A percentile compares a stretch with the other conserved stretches of the same genome.
These are phyloP conservation scores for Sceloporus undulatus DNA, from an alignment of 2,113 vertebrate species.

Conservation along the genomic window DNA sequence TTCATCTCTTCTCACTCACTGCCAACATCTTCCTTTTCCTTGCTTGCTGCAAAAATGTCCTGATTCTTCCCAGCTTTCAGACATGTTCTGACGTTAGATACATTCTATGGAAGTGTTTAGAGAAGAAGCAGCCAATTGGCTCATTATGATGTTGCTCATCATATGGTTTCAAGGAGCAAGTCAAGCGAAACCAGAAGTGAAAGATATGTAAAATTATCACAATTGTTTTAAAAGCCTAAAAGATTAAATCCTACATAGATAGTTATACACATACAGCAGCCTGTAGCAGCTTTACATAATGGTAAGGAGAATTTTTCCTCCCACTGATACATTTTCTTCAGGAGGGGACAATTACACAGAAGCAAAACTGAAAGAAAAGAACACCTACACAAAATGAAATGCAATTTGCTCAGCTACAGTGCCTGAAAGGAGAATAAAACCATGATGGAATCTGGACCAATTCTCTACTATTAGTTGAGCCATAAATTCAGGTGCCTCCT, in stretches of 20 bases:
- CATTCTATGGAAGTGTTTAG: background rate
- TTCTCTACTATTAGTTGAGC: background rate
- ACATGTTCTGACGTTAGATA: background rate
- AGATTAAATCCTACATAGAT: background rate
- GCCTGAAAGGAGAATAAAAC: background rate
- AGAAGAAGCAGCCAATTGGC: background rate
- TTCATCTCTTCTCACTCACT: background rate
- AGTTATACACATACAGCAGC: background rate
- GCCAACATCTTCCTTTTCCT: background rate
- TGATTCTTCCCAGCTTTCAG: background rate
- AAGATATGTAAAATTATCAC: background rate
- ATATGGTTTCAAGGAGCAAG: background rate
- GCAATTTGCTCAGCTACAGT: background rate
- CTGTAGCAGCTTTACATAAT: background rate
- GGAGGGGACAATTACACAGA: background rate
- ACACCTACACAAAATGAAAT: slow-evolving; percentile 1
- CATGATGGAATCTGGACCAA: background rate
- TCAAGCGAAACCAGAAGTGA: background rate
- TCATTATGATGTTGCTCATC: background rate
- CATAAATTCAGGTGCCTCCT: rapidly evolving
- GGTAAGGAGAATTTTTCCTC: slow-evolving; percentile 1
- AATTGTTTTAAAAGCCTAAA: slow-evolving; percentile 8
- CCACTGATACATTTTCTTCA: slow-evolving; percentile 11
- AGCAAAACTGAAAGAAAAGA: background rate
- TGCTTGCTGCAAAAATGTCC: background rate